Conservation (phyloP, 2,797 vertebrate genomes). For the Chloroceryle inda region DNA sequence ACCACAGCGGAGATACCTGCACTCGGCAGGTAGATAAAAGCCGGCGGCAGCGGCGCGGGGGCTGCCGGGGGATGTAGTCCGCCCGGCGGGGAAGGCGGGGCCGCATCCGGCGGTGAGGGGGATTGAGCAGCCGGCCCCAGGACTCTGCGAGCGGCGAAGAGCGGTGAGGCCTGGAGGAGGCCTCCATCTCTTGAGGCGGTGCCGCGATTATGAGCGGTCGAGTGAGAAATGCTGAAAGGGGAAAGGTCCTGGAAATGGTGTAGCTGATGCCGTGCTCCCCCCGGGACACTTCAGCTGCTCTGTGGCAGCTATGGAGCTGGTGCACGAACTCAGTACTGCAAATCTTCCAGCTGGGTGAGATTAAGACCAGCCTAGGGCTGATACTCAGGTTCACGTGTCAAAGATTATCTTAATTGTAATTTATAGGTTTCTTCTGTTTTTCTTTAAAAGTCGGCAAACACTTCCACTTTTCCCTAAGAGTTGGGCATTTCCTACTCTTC, state of each 20-base stretch:
- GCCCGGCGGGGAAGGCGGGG: neutral
- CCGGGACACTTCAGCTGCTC: neutral
- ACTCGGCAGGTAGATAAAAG: neutral
- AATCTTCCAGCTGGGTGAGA: fast-evolving
- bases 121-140: no score
- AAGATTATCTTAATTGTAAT: fast-evolving
- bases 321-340: fast-evolving
- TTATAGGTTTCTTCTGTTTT: neutral
- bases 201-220: neutral
- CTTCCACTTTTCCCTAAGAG: no score
- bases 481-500: neutral
- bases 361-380: fast-evolving
- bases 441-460: neutral
- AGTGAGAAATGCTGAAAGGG: neutral
- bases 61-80: constrained; percentile 28
- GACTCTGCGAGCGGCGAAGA: fast-evolving
- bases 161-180: fast-evolving
- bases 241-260: fast-evolving
- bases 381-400: fast-evolving
- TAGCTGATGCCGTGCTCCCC: fast-evolving
- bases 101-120: fast-evolving
- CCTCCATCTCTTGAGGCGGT: neutral
- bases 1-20: neutral
- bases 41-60: neutral
- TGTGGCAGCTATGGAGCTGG: fast-evolving